Base-by-base conservation (phyloP, 2,888 invertebrate genomes). In the Andrena trimmerana region DNA sequence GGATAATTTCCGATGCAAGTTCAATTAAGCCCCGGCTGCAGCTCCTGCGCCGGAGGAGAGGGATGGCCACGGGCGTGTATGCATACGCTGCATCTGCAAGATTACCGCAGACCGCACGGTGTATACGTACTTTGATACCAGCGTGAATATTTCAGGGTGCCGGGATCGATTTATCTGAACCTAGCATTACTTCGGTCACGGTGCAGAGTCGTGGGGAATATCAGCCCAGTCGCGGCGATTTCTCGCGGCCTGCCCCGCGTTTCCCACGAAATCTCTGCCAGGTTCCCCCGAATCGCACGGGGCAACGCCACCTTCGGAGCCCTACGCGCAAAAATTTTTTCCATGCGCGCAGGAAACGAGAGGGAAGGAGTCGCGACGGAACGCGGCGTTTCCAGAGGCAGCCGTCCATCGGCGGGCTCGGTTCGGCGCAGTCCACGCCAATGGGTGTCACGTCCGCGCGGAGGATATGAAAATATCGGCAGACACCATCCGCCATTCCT, bases 121-220 rank as follows among this genome's bases (percentile, higher is more conserved):
- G 59, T 63, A 48, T 80, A 65, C 79, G 75, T 74, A 71, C 72
- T 68, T 78, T 87, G 85, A 82, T 75, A 71, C 69, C 66, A 57
- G 73, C 60, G 75, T 87, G 78, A 87, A 87, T 87, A 85, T 87
- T 87, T 87, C 74, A 87, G 78, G 59, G 48, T 63, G 68, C 57
- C 60, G 71, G 84, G 78, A 87, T 86, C 87, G 85, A 87, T 87
- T 70, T 66, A 66, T 79, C 76, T 70, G 60, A 74, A 76, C 80
- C 71, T 78, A 73, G 63, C 72, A 67, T 80, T 86, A 78, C 69
- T 48, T 50, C 62, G 70, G 71, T 59, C 59, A 62, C 33, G 48
- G 24, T 33, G 36, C 31, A 31, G 52, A 67, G 74, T 66, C 62
- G 31, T 29, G 2, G 57, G 2, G 79, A 27, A 78, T 52, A 79